Evolutionary conservation across 2,113 vertebrate species (phyloP).

Genomic region (Rhea pennata): DNA sequence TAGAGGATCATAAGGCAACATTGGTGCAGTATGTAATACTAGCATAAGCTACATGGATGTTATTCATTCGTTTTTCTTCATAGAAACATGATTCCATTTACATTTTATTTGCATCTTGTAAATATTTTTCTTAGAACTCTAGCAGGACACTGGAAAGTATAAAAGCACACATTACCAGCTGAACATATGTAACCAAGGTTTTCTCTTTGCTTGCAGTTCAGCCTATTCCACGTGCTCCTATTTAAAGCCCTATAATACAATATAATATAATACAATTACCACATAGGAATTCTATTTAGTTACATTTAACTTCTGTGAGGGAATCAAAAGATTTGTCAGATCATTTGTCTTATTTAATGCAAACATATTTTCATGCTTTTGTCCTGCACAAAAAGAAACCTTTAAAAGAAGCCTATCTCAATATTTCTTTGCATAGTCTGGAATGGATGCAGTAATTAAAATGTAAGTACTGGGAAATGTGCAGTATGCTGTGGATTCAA

Average conservation of each 20-base stretch:
- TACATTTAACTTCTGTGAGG: slow-evolving; percentile 16
- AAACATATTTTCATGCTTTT: neutral
- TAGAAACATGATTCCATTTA: neutral
- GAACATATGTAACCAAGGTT: slow-evolving; percentile 47
- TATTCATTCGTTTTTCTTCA: slow-evolving; percentile 24
- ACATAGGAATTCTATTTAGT: slow-evolving; percentile 13
- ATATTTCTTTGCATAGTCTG: neutral
- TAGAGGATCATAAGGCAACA: slow-evolving; percentile 82
- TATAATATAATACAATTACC: neutral
- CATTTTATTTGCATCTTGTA: slow-evolving; percentile 53
- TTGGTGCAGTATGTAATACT: slow-evolving; percentile 71
- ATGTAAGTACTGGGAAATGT: slow-evolving; percentile 22
- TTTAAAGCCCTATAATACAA: slow-evolving; percentile 21
- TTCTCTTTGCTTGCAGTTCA: slow-evolving; percentile 22
- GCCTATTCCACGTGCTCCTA: neutral
- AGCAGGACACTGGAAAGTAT: slow-evolving; percentile 7
- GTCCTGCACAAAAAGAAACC: slow-evolving; percentile 5
- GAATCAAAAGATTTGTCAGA: slow-evolving; percentile 1
- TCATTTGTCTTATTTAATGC: slow-evolving; percentile 3
- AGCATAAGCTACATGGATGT: neutral
- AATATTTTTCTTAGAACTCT: slow-evolving; percentile 61
- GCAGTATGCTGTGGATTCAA: neutral
- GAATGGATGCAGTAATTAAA: slow-evolving; percentile 11
- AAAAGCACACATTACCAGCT: slow-evolving; percentile 35
- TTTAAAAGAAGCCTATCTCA: neutral